These are phyloP conservation scores for Lutraria lutraria DNA, from an alignment of 2,888 invertebrate species.

Conservation along the genomic window DNA sequence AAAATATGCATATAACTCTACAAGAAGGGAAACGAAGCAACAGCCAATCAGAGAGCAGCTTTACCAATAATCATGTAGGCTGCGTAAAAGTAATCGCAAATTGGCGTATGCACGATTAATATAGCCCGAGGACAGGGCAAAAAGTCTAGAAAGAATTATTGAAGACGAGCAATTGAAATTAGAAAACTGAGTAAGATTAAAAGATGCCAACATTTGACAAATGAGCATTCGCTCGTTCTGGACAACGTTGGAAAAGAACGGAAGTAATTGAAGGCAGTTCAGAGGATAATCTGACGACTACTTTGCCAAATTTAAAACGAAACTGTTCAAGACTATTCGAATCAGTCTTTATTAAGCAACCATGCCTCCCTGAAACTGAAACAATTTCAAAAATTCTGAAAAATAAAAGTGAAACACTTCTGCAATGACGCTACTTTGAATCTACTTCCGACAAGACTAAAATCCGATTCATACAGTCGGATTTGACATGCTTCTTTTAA, in stretches of 20 bases:
- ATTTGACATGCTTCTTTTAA: too few species aligned
- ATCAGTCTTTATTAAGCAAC: slow-evolving; percentile 1
- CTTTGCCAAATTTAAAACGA: background rate
- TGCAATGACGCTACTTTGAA: background rate
- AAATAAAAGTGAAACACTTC: background rate
- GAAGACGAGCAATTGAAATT: slow-evolving; percentile 40
- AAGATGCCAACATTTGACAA: slow-evolving; percentile 31
- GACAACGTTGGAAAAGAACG: slow-evolving; percentile 21
- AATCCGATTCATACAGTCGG: background rate
- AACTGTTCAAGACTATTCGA: background rate
- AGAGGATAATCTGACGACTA: background rate
- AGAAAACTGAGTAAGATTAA: slow-evolving; percentile 31
- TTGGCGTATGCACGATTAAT: slow-evolving; percentile 27
- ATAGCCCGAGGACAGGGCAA: slow-evolving; percentile 22
- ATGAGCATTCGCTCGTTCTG: slow-evolving; percentile 26
- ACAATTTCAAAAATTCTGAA: background rate
- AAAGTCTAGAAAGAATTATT: slow-evolving; percentile 26
- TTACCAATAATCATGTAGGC: slow-evolving; percentile 13
- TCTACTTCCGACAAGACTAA: background rate
- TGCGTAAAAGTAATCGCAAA: slow-evolving; percentile 12
- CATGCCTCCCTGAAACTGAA: background rate
- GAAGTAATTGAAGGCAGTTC: slow-evolving; percentile 1
- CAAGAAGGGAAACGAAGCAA: background rate
- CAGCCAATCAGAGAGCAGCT: slow-evolving; percentile 9
- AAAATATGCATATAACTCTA: slow-evolving; percentile 20